phyloP scores from a whole-genome alignment of 2,888 invertebrate species.

The Pemphredon lugubris region DNA sequence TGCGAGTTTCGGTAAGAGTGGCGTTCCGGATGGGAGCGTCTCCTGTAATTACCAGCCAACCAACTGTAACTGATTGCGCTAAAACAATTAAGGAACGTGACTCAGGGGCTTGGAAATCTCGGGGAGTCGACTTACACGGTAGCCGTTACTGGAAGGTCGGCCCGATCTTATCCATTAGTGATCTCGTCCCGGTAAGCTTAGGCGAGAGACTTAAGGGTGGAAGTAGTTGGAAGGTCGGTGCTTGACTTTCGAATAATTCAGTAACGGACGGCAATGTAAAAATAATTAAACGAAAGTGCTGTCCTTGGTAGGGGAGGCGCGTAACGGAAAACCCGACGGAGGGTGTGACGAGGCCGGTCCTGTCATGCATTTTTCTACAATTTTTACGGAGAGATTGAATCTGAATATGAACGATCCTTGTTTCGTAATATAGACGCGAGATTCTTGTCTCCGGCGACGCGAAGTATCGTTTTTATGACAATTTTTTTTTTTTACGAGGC shows the following conservation, averaged over 20 bases:
- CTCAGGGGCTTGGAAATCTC: slow-evolving; percentile 48
- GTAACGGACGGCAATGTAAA: background rate
- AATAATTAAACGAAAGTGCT: slow-evolving; percentile 17
- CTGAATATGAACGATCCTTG: too few relatives aligned
- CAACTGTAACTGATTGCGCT: slow-evolving; percentile 58
- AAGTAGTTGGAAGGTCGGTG: background rate
- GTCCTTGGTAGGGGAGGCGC: too few relatives aligned
- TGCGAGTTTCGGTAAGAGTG: slow-evolving; percentile 20
- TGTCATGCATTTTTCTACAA: too few relatives aligned
- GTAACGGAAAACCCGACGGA: too few relatives aligned
- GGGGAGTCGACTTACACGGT: slow-evolving; percentile 29
- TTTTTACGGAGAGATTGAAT: too few relatives aligned
- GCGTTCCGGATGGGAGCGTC: slow-evolving; percentile 10
- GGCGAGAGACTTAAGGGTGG: slow-evolving; percentile 4
- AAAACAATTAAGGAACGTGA: slow-evolving; percentile 64
- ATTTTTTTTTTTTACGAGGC: too few relatives aligned
- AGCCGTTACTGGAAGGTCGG: slow-evolving; percentile 26
- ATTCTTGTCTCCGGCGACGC: too few relatives aligned
- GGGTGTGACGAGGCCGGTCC: too few relatives aligned
- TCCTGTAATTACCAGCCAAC: slow-evolving; percentile 55
- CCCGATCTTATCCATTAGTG: slow-evolving; percentile 42
- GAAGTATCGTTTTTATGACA: too few relatives aligned
- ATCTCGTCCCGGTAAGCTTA: slow-evolving; percentile 53
- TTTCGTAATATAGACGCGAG: too few relatives aligned
- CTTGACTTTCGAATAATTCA: slow-evolving; percentile 20